Evolutionary conservation across 2,888 invertebrate species (phyloP), one percentile per base, ranked within the genome.

Genomic region (Didymodactylos carnosus): DNA sequence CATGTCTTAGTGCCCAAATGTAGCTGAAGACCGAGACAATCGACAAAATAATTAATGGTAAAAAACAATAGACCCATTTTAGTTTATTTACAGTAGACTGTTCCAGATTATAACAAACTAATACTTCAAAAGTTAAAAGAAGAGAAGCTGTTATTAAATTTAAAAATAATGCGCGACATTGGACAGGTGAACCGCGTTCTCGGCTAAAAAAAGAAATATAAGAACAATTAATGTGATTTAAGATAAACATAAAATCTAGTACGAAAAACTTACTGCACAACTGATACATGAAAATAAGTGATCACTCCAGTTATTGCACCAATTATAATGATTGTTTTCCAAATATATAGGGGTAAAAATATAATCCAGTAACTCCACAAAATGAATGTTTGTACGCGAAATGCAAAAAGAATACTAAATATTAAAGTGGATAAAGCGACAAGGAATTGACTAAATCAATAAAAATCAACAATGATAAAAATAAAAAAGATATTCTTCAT

Each of bases 321-420:
- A 73, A 89, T 81, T 51, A 95, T 89, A 23, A 93, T 94, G 81
- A 94, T 87, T 76, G 81, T 73, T 77, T 98, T 97, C 94, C 97
- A 97, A 78, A 94, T 88, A 95, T 94, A 98, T 81, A 98, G 89
- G 72, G 98, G 97, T 29, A 90, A 87, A 84, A 98, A 97, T 62
- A 98, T 89, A 11, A 91, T 89, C 94, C 94, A 95, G 84, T 90
- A 95, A 70, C 91, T 29, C 62, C 62, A 62, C 29, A 16, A 10
- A 11, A 62, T 62, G n/a, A 62, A 35, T 62, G n/a, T 35, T n/a
- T 62, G 62, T 62, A 35, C 35, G 10, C 62, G 62, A 62, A 62
- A 62, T 35, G 62, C 62, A 35, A 35, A 62, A n/a, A 62, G 35
- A 19, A 62, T 29, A 27, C 62, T 62, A 11, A 62, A 62, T 7